phyloP scores from a whole-genome alignment of 1,140 invertebrate species.

The honey bee (Apis mellifera) region Amel_HAv3.1 CM009934.2:6184001-6184500 shows the following conservation, averaged over 20 bases:
- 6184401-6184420: too few species aligned
- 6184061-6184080: slow-evolving; percentile 27
- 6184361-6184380: too few species aligned
- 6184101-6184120: neutral
- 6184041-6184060: neutral
- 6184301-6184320: too few species aligned
- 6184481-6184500: too few species aligned
- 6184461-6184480: too few species aligned
- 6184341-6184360: too few species aligned
- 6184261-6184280: neutral
- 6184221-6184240: neutral
- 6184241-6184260: neutral
- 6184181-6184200: neutral
- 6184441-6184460: too few species aligned
- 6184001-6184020: slow-evolving; percentile 46
- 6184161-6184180: slow-evolving; percentile 14
- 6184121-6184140: neutral
- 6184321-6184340: too few species aligned
- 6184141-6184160: neutral
- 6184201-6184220: neutral
- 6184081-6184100: slow-evolving; percentile 28
- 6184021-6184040: slow-evolving; percentile 35
- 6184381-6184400: too few species aligned
- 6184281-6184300: too few species aligned
- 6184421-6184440: too few species aligned